phyloP scores from a whole-genome alignment of 2,888 invertebrate species.

The Microctonus hyperodae region DNA sequence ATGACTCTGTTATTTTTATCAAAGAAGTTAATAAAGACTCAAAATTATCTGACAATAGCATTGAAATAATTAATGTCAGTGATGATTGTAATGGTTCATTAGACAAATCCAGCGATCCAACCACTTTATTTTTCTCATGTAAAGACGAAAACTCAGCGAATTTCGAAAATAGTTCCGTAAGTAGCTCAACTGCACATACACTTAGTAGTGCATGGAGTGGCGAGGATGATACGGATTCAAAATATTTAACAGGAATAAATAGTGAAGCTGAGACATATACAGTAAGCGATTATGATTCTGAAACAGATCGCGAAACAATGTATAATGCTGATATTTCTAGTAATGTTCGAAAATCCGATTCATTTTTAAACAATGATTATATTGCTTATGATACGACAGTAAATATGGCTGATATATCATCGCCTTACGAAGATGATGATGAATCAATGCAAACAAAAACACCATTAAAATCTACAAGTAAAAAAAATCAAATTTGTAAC shows the following conservation, averaged over 20 bases:
- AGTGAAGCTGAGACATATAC: conserved; percentile 40
- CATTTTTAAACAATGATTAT: conserved; percentile 10
- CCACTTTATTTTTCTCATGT: conserved; percentile 38
- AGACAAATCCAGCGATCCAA: conserved; percentile 3
- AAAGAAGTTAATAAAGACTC: not conserved
- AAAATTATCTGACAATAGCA: not conserved
- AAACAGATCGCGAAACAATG: conserved; percentile 26
- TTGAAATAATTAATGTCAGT: not conserved
- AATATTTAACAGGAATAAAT: not conserved
- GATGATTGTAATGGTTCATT: conserved; percentile 10
- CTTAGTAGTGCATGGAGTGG: not conserved
- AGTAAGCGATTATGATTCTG: conserved; percentile 35
- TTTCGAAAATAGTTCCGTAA: conserved; percentile 1
- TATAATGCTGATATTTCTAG: conserved; percentile 44
- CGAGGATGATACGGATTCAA: conserved; percentile 26
- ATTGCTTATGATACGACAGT: conserved; percentile 33
- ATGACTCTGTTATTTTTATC: not conserved
- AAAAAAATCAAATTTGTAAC: not conserved
- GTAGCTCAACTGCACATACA: conserved; percentile 10
- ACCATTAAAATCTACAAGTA: not conserved
- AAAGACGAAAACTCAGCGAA: conserved; percentile 31
- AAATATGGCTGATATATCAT: conserved; percentile 42
- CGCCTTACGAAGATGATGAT: not conserved
- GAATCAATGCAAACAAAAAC: not conserved
- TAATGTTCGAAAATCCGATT: conserved; percentile 34